These are phyloP conservation scores for Antennarius striatus DNA, from an alignment of 2,113 vertebrate species.

Conservation along the genomic window DNA sequence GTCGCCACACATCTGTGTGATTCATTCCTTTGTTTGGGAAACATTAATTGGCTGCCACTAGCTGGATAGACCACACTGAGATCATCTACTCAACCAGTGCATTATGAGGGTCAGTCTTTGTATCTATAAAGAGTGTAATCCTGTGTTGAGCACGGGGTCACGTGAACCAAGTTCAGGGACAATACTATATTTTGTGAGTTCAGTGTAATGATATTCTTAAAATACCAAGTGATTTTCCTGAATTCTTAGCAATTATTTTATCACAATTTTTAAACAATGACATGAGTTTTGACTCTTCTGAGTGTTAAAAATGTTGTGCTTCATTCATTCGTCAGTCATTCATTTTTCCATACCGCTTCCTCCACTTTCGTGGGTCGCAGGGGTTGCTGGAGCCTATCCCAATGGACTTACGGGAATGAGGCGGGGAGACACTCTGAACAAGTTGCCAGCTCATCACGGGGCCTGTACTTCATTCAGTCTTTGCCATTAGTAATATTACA, in stretches of 20 bases:
- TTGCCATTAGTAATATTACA: too few relatives aligned
- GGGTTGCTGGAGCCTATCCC: too few relatives aligned
- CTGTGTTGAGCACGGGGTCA: constrained; percentile 13
- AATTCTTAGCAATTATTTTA: background rate
- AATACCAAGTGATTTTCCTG: constrained; percentile 1
- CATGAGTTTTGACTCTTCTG: background rate
- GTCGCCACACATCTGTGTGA: constrained; percentile 50
- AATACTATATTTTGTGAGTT: constrained; percentile 5
- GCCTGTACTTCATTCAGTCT: too few relatives aligned
- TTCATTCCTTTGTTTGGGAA: constrained; percentile 65
- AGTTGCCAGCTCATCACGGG: too few relatives aligned
- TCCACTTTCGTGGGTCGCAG: too few relatives aligned
- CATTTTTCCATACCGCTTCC: too few relatives aligned
- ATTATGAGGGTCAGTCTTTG: constrained; percentile 23
- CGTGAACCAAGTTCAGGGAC: constrained; percentile 1
- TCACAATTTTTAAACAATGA: background rate
- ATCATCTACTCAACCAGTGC: constrained; percentile 1
- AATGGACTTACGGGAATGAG: too few relatives aligned
- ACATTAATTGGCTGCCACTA: constrained; percentile 41
- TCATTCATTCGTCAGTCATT: too few relatives aligned
- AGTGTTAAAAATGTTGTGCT: background rate
- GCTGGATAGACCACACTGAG: constrained; percentile 22
- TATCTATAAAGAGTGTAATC: constrained; percentile 21
- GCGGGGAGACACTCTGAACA: too few relatives aligned
- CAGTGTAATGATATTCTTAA: background rate